phyloP scores from a whole-genome alignment of 1,140 invertebrate species.

The Zaprionus kolodkinae region DNA sequence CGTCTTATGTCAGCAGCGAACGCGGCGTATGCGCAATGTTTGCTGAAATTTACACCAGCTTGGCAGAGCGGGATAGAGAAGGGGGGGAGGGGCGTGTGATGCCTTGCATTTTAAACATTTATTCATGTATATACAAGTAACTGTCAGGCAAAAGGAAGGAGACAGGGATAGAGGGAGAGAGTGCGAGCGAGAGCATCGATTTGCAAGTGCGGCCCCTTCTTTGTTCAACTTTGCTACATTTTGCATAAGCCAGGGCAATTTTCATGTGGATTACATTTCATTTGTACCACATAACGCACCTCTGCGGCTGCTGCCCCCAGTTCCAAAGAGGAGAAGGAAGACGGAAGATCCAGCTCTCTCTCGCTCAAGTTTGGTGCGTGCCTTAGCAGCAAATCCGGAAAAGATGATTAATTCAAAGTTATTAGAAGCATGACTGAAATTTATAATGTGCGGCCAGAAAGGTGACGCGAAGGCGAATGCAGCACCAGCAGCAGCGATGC shows the following conservation, averaged over 20 bases:
- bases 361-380: constrained; percentile 39
- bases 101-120: constrained; percentile 50
- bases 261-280: constrained; percentile 75
- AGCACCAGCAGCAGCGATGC: neutral
- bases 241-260: constrained; percentile 72
- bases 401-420: constrained; percentile 84
- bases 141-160: neutral
- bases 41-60: constrained; percentile 67
- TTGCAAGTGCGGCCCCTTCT: constrained; percentile 41
- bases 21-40: constrained; percentile 68
- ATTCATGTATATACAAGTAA: constrained; percentile 8
- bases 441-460: constrained; percentile 65
- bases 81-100: constrained; percentile 30
- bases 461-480: constrained; percentile 16
- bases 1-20: constrained; percentile 41
- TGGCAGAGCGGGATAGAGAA: neutral
- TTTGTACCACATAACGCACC: constrained; percentile 34
- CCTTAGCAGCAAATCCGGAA: constrained; percentile 60
- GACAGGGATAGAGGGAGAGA: too few relatives aligned
- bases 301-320: neutral
- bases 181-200: constrained; percentile 47
- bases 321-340: too few relatives aligned
- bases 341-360: neutral
- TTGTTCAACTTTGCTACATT: constrained; percentile 67
- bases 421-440: constrained; percentile 84